Base-by-base conservation (phyloP, 2,797 vertebrate species). In the Malacoraja senta region DNA sequence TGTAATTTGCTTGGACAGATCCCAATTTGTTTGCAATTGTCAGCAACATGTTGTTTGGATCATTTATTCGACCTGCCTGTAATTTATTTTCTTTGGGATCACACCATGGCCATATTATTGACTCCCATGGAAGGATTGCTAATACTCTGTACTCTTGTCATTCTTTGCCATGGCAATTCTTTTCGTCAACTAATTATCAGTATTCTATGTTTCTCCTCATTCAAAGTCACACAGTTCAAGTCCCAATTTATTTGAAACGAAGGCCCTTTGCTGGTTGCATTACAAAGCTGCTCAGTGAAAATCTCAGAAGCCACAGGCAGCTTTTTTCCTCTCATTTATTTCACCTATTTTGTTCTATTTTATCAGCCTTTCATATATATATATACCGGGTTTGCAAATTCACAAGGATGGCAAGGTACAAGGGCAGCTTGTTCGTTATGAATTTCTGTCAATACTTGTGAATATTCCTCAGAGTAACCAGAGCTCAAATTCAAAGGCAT, bases 381-480 rank as follows among this genome's bases (percentile, higher is more conserved):
- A 74, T 2, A 24, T 74, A 74, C 6, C 76, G 10, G 35, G 26
- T 58, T 53, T 92, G 19, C 90, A 65, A 91, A 74, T 74, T 91
- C 90, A 38, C 88, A 26, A 65, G 38, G 35, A 29, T 91, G 90
- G 32, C 65, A 53, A 38, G 90, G 44, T 44, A 74, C 24, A 53
- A n/a, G 71, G 72, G 90, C 35, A 92, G 26, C n/a, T n/a, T 76
- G 26, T 88, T 92, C 76, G 71, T 92, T 92, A 53, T 76, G 53
- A 91, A 92, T 53, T 71, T 92, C 71, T 58, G 90, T 92, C 71
- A 92, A 38, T 76, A 17, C 71, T 29, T 92, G 90, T 92, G 71
- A 44, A 4, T 91, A 72, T 91, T 26, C 35, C 88, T 74, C 19
- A 2, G 68, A 92, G 90, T 6, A n/a, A 53, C 35, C 71, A 53